Base-by-base conservation (phyloP, 1,140 invertebrate species). In the Trypoxylus dichotomus region DNA sequence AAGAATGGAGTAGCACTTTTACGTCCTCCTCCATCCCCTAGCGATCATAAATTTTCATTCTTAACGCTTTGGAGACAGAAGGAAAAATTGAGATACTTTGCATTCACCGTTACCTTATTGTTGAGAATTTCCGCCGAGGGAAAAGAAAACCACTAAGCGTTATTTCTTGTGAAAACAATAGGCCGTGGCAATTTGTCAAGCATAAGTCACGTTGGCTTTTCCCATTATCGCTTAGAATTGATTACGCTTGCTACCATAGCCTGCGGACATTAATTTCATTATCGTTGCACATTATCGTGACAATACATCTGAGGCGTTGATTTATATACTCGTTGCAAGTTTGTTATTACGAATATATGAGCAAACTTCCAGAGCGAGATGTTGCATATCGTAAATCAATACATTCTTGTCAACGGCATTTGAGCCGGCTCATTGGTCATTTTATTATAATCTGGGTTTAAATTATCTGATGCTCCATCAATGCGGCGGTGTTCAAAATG, bases 11-110 rank as follows among this genome's bases (percentile, higher is more conserved):
- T 58, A 58, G 21, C 47, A 21, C 47, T 21, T 21, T 58, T 58
- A 58, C 7, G 21, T 21, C 47, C 5, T 58, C 47, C 47, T 13
- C 7, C 15, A 58, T 58, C 47, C 47, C 47, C 15, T n/a, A 5
- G 47, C 47, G 47, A 58, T 58, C 47, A 21, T 58, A 58, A 58
- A 58, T 58, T 58, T 58, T 58, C 47, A 58, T 21, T 58, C 47
- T 5, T 58, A 58, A 58, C 15, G 47, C 47, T 58, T 58, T 21
- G 47, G 47, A n/a, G 47, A 58, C 47, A 21, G 15, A 58, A 58
- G 47, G 47, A 58, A 58, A 58, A 58, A 58, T 58, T 21, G 47
- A 58, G 47, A 58, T 21, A 58, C 47, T 58, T 58, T 58, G 47
- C 21, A 58, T 58, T 58, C 47, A 58, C 47, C 7, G 7, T 21